Evolutionary conservation across 2,888 invertebrate species (phyloP), one percentile per base, ranked within the genome.

Genomic region (Caenorhabditis macrosperma): DNA sequence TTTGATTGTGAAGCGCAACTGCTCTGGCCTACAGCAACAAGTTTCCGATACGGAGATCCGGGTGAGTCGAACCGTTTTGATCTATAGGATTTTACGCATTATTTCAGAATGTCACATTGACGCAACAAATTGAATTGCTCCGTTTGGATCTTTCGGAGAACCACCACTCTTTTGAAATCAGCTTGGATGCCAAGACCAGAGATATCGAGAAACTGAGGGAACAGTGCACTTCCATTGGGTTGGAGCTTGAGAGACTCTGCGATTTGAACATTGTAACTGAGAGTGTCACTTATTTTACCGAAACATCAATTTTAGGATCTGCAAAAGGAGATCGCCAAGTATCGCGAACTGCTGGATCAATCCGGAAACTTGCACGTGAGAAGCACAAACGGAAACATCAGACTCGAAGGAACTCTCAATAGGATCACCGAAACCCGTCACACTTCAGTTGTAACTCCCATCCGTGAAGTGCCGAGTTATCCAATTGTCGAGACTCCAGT

Each of bases 241-340:
- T 78, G 24, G 78, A 78, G 17, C 26, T 78, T 26, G 78, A 78
- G 52, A 78, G 68, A 24, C 63, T 78, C 2, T 78, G 78, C 17
- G 78, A 78, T 22, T 44, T 67, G 55, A 55, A 78, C 22, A 78
- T 78, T 52, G 78, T 78, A 17, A 71, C 60, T 22, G 10, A 15
- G 17, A 26, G 10, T 30, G 10, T n/a, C n/a, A 9, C 2, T 5
- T 7, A 2, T 30, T n/a, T 22, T 35, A 22, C 5, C 1, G 20
- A 24, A 33, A 10, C 6, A 28, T 38, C 10, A 38, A 20, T 66
- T 78, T 12, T 30, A 78, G 78, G 57, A 63, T 26, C 33, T 78
- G n/a, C 38, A 63, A 24, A 50, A 68, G n/a, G 78, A 78, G 48
- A 78, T 78, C 9, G 61, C 52, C 4, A 35, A 22, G 1, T 78